Conservation (phyloP, 2,888 invertebrate genomes). For the Blomia tropicalis region DNA sequence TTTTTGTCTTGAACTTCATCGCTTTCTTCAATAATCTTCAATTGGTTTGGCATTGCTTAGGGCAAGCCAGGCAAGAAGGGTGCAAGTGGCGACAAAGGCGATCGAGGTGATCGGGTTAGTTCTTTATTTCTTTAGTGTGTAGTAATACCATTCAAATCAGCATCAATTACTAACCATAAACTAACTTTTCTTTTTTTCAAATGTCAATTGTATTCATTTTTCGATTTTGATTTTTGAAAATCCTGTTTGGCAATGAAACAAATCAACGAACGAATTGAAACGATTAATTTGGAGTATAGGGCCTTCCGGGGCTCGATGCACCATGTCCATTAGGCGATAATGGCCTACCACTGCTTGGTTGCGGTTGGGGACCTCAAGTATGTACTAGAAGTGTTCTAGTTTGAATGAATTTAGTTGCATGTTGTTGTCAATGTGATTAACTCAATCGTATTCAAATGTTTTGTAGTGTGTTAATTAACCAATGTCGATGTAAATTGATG, state of each 20-base stretch:
- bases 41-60: too few relatives aligned
- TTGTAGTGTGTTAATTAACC: too few relatives aligned
- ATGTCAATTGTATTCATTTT: background rate
- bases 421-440: background rate
- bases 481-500: too few relatives aligned
- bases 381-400: background rate
- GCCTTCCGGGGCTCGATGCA: constrained; percentile 90
- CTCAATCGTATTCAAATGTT: background rate
- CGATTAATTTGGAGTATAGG: constrained; percentile 38
- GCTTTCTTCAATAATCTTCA: background rate
- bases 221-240: too few relatives aligned
- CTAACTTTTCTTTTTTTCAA: background rate
- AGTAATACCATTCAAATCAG: background rate
- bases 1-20: background rate
- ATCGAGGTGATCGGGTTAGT: constrained; percentile 62
- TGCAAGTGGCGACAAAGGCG: constrained; percentile 75
- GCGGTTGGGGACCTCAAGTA: constrained; percentile 60
- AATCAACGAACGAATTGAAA: too few relatives aligned
- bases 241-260: too few relatives aligned
- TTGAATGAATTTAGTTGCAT: background rate
- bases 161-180: background rate
- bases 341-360: constrained; percentile 85
- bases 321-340: constrained; percentile 86
- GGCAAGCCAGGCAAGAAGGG: constrained; percentile 76
- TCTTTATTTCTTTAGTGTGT: background rate